A percentile compares a stretch with the other conserved stretches of the same genome.
These are phyloP conservation scores for Lates calcarifer DNA, from an alignment of 2,113 vertebrate species.

Conservation along the genomic window DNA sequence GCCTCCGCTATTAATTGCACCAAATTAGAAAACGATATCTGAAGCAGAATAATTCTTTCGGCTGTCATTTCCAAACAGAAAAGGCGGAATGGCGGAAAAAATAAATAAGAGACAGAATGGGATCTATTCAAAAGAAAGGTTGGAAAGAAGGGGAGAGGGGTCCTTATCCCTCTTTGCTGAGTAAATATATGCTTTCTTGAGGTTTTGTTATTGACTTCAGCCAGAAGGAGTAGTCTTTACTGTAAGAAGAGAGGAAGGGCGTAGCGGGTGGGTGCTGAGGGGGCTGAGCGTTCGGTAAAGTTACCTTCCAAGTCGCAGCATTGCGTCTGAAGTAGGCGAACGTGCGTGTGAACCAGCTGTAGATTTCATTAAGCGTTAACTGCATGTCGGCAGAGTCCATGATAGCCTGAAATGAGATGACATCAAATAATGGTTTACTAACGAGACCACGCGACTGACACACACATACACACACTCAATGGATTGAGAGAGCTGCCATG, in stretches of 20 bases:
- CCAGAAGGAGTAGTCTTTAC: slow-evolving; percentile 21
- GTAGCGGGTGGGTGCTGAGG: neutral
- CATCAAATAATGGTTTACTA: slow-evolving; percentile 93
- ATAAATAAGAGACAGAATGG: slow-evolving; percentile 90
- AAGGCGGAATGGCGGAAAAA: slow-evolving; percentile 63
- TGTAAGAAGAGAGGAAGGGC: slow-evolving; percentile 25
- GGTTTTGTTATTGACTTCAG: slow-evolving; percentile 35
- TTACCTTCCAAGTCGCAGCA: slow-evolving; percentile 99
- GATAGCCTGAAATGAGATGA: slow-evolving; percentile 99
- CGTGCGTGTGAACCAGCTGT: slow-evolving; percentile 99
- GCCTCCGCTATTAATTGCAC: slow-evolving; percentile 99
- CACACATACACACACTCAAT: slow-evolving; percentile 74
- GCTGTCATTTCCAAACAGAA: slow-evolving; percentile 92
- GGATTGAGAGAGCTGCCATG: slow-evolving; percentile 66
- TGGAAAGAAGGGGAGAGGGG: slow-evolving; percentile 89
- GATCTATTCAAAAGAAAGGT: slow-evolving; percentile 91
- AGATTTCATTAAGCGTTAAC: slow-evolving; percentile 99
- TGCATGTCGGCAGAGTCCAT: slow-evolving; percentile 99
- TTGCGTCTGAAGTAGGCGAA: slow-evolving; percentile 99
- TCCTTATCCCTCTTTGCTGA: slow-evolving; percentile 91
- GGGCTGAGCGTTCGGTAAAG: slow-evolving; percentile 53
- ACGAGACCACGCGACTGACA: slow-evolving; percentile 83
- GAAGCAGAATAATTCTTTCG: slow-evolving; percentile 98
- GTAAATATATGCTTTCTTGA: slow-evolving; percentile 91
- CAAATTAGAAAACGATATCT: slow-evolving; percentile 99